A percentile compares a stretch with the other conserved stretches of the same genome.
Conservation (phyloP, 2,113 vertebrate species). For the Ptilorrhoa leucosticta region DNA sequence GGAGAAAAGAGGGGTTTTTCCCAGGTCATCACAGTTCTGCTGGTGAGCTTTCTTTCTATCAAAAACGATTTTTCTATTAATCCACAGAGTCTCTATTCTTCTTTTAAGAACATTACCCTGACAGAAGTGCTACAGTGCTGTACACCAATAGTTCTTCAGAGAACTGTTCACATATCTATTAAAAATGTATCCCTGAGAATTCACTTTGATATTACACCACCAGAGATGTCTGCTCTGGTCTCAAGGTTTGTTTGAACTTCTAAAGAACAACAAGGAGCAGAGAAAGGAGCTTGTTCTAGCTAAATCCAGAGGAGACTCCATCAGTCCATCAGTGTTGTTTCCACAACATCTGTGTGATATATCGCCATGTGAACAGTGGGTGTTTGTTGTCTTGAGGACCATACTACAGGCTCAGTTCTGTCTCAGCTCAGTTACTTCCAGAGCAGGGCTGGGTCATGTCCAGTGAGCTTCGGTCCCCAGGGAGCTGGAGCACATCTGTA, state of each 20-base stretch:
- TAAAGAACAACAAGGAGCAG: neutral
- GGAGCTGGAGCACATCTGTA: neutral
- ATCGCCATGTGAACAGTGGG: neutral
- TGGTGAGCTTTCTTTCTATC: neutral
- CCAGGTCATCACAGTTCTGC: neutral
- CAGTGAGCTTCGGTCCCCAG: neutral
- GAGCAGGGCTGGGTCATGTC: neutral
- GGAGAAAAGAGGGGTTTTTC: neutral
- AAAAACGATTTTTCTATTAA: neutral
- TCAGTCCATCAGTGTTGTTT: neutral
- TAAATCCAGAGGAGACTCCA: neutral
- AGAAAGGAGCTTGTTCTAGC: neutral
- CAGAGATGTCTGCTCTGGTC: neutral
- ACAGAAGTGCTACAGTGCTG: neutral
- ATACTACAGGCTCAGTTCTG: neutral
- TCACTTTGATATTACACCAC: neutral
- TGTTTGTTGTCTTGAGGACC: neutral
- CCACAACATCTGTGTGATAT: neutral
- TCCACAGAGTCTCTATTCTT: neutral
- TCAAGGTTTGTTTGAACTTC: neutral
- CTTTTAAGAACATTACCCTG: neutral
- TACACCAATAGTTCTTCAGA: neutral
- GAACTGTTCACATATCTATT: neutral
- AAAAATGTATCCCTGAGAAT: neutral
- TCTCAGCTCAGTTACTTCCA: neutral